phyloP scores from a whole-genome alignment of 1,140 invertebrate species.

The Kradibia gibbosae region DNA sequence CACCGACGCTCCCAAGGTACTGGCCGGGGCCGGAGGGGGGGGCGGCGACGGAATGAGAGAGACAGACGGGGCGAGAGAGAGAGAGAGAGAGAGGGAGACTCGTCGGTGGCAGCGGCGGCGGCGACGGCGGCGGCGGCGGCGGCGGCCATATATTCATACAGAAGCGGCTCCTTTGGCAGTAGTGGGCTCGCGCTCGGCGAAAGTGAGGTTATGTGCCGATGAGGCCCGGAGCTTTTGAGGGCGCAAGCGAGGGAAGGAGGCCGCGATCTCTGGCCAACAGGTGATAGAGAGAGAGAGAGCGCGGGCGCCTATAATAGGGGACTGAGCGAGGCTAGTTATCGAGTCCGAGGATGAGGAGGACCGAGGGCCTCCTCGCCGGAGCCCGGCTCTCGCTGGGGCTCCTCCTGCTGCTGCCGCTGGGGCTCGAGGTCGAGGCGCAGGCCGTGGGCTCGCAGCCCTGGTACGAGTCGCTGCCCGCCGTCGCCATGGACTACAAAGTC shows the following conservation, averaged over 20 bases:
- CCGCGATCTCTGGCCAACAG: constrained; percentile 10
- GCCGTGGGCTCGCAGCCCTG: constrained; percentile 72
- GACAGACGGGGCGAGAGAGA: too few species aligned
- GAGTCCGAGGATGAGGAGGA: background rate
- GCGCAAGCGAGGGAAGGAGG: background rate
- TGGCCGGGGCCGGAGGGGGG: background rate
- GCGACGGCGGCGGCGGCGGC: too few species aligned
- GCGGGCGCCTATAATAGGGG: background rate
- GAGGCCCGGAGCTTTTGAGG: constrained; percentile 11
- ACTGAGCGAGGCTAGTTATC: background rate
- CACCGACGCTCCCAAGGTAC: too few species aligned
- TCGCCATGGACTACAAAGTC: constrained; percentile 96
- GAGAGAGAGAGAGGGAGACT: background rate
- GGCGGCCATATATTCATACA: background rate
- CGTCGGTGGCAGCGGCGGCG: background rate
- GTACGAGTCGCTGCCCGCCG: constrained; percentile 88
- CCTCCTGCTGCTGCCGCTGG: background rate
- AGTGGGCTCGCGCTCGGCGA: background rate
- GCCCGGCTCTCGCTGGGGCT: background rate
- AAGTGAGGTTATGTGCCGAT: constrained; percentile 45
- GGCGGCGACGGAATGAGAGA: too few species aligned
- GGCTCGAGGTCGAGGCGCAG: background rate
- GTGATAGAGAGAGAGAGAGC: constrained; percentile 20
- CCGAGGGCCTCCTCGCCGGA: background rate
- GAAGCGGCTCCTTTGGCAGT: background rate